Base-by-base conservation (phyloP, 2,797 vertebrate species). In the Helostoma temminkii region DNA sequence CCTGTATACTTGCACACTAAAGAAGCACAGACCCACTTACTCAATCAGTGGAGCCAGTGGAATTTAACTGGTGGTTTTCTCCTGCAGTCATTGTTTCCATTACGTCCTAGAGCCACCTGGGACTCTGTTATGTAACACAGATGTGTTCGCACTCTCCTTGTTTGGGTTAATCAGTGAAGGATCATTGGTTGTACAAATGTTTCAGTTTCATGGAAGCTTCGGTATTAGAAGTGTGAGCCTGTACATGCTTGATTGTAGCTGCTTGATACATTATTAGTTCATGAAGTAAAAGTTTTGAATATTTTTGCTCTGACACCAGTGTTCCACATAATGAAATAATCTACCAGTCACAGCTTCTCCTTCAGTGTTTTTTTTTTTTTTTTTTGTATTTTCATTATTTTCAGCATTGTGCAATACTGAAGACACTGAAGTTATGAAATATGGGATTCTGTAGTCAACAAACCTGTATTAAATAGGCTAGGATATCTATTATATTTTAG, bases 31-130 rank as follows among this genome's bases (percentile, higher is more conserved):
- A 79, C 57, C 36, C 55, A 9, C 69, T 19, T 19, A 63, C 52
- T 61, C 26, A 52, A 34, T 53, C 36, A 4, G 10, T 39, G 16
- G 21, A 68, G 54, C 58, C 75, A 68, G 50, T 54, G 43, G 52
- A 45, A 70, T 69, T 67, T 53, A 72, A 71, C 50, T 53, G 55
- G 24, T 30, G 19, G 2, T 21, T 63, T 71, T 76, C 59, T 50
- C 9, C 73, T 71, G 53, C 52, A 74, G 54, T 84, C 68, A 78
- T 66, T 78, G 36, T 84, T 86, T 85, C 78, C 74, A 69, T 77
- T 43, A 42, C 50, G 66, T 74, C 66, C 66, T 50, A 36, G 41
- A 56, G 65, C 66, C 80, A 77, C 46, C 70, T 53, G 48, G 71
- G 68, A 67, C 28, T 53, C 41, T 2, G 24, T 89, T 83, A 55